Evolutionary conservation across 2,797 vertebrate genomes (phyloP), one percentile per base, ranked within the genome.

Genomic region (Muscicapa striata): DNA sequence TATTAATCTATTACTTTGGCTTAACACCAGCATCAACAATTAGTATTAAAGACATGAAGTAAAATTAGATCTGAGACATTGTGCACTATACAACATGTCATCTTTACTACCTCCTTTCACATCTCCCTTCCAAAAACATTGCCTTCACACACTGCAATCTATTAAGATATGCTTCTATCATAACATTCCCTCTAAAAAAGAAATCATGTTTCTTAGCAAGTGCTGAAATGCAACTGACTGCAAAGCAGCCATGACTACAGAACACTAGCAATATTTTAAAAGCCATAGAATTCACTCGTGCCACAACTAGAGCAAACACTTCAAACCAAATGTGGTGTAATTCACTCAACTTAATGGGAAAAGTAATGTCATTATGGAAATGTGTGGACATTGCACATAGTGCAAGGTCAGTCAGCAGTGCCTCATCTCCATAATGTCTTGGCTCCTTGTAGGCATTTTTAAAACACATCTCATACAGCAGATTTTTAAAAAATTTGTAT

Each of bases 331-430:
- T 4, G 3, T 51, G 55, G 66, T 80, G 40, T 58, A 90, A 87
- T 92, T 80, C 46, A 83, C 61, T 62, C 46, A 77, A 22, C 62
- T 81, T 84, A 62, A 77, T 45, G 43, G 34, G 62, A 85, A 83
- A 92, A 84, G 46, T n/a, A 93, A 93, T 66, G 68, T 27, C 51
- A 74, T 87, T 87, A 91, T 46, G n/a, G 66, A 93, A 97, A 69
- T 63, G n/a, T 1, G 4, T 55, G 36, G 49, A 54, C 52, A 54
- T 26, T 48, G 45, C 29, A 67, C 3, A 9, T 19, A 80, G 57
- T 2, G 3, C 19, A 15, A 43, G 63, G 52, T 79, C 86, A 69
- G 45, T 45, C 80, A 52, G 59, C 38, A 59, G 2, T 36, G 72
- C 10, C 73, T 87, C n/a, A 52, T 52, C 63, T 85, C 38, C 61